A percentile compares a stretch with the other conserved stretches of the same genome.
Conservation (phyloP, 2,888 invertebrate genomes). For the Chymomyza amoena region DNA sequence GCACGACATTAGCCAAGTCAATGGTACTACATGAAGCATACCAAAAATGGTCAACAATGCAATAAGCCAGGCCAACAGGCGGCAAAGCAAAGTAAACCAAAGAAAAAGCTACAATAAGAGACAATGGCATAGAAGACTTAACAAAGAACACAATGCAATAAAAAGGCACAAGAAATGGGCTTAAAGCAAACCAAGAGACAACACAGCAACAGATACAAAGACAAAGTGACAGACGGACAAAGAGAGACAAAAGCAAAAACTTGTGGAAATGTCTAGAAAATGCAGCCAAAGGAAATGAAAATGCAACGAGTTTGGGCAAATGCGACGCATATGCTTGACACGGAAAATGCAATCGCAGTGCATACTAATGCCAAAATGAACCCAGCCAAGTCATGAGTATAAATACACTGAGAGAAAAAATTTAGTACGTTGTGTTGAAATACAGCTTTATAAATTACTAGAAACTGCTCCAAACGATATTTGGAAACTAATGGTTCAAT, state of each 20-base stretch:
- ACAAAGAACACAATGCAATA: slow-evolving; percentile 28
- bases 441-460: no score
- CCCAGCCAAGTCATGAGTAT: slow-evolving; percentile 12
- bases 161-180: slow-evolving; percentile 54
- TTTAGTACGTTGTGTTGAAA: no score
- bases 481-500: no score
- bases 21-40: slow-evolving; percentile 25
- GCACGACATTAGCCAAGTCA: slow-evolving; percentile 28
- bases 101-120: neutral
- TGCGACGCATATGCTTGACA: slow-evolving; percentile 61
- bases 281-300: neutral
- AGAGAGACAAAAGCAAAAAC: slow-evolving; percentile 28
- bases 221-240: slow-evolving; percentile 30
- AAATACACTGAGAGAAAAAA: neutral
- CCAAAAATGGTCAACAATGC: slow-evolving; percentile 62
- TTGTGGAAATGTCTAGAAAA: slow-evolving; percentile 1
- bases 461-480: no score
- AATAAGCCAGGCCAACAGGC: slow-evolving; percentile 27
- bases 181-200: slow-evolving; percentile 29
- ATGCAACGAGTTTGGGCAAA: slow-evolving; percentile 9
- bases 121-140: neutral
- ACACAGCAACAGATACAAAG: slow-evolving; percentile 44
- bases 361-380: slow-evolving; percentile 49
- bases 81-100: neutral
- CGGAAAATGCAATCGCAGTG: slow-evolving; percentile 57